A percentile compares a stretch with the other conserved stretches of the same genome.
Evolutionary conservation across 2,113 vertebrate genomes (phyloP).

Genomic region (Dicrurus megarhynchus): DNA sequence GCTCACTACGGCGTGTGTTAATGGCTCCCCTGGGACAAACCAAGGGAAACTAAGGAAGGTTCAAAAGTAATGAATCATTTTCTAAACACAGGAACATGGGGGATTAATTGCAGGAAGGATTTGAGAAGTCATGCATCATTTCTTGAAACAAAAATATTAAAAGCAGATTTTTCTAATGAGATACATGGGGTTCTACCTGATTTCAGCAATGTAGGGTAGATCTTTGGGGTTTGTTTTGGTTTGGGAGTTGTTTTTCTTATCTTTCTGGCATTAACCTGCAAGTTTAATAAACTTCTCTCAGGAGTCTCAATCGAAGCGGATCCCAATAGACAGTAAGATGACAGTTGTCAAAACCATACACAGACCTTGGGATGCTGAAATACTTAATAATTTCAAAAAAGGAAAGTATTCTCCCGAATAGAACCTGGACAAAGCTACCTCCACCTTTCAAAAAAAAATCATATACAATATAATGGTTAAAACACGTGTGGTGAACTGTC

Average conservation of each 20-base stretch:
- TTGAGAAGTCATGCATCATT: constrained; percentile 94
- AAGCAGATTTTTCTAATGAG: constrained; percentile 85
- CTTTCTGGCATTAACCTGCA: background rate
- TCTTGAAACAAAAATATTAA: constrained; percentile 89
- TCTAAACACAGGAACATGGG: constrained; percentile 94
- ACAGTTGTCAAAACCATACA: background rate
- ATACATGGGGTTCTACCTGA: constrained; percentile 64
- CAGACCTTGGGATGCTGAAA: background rate
- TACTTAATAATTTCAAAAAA: background rate
- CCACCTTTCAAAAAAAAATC: background rate
- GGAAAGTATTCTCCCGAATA: background rate
- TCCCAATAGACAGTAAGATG: background rate
- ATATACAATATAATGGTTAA: background rate
- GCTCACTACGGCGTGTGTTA: constrained; percentile 81
- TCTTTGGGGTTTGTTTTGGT: constrained; percentile 25
- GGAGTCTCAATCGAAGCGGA: constrained; percentile 21
- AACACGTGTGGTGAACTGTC: background rate
- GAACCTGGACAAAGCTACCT: background rate
- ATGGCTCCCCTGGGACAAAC: constrained; percentile 89
- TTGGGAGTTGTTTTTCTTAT: constrained; percentile 5
- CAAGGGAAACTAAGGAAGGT: constrained; percentile 83
- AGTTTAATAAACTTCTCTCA: constrained; percentile 19
- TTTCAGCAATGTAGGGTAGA: background rate
- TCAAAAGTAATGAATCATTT: constrained; percentile 98
- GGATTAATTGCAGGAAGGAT: constrained; percentile 99